Conservation (phyloP, 2,113 vertebrate genomes). For the Coturnix japonica region DNA sequence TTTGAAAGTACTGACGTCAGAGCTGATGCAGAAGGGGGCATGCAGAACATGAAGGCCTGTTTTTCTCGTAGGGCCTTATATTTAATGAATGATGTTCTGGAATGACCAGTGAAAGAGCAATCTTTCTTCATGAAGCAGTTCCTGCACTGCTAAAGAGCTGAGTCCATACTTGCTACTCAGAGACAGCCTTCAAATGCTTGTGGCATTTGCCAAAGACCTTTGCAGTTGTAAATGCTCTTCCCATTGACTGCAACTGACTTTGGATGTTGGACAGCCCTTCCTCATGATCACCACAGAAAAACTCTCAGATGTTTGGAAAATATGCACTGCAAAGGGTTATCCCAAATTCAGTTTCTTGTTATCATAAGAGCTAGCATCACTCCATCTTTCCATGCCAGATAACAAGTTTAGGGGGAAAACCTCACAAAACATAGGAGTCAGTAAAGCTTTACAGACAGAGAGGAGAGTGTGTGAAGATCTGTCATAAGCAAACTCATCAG, state of each 20-base stretch:
- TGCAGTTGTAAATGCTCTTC: not conserved
- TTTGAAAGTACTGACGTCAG: not conserved
- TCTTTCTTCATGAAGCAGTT: not conserved
- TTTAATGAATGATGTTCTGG: slow-evolving; percentile 38
- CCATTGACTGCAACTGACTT: not conserved
- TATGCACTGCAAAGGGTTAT: not conserved
- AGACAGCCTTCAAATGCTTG: not conserved
- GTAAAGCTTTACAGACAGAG: slow-evolving; percentile 44
- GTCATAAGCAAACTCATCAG: slow-evolving; percentile 33
- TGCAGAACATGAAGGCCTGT: not conserved
- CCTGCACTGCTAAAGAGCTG: not conserved
- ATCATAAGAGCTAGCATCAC: not conserved
- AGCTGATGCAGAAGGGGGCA: not conserved
- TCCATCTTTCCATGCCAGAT: not conserved
- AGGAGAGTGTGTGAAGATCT: not conserved
- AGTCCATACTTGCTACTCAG: not conserved
- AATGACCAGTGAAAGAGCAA: not conserved
- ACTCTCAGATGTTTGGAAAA: not conserved
- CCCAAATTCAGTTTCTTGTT: not conserved
- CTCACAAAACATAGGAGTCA: not conserved
- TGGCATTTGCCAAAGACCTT: not conserved
- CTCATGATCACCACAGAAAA: not conserved
- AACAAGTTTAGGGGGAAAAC: not conserved
- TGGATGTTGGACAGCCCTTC: not conserved
- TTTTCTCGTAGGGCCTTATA: slow-evolving; percentile 26